These are phyloP conservation scores for Leptinotarsa rubiginosa DNA, from an alignment of 2,888 invertebrate genomes.

Conservation along the genomic window DNA sequence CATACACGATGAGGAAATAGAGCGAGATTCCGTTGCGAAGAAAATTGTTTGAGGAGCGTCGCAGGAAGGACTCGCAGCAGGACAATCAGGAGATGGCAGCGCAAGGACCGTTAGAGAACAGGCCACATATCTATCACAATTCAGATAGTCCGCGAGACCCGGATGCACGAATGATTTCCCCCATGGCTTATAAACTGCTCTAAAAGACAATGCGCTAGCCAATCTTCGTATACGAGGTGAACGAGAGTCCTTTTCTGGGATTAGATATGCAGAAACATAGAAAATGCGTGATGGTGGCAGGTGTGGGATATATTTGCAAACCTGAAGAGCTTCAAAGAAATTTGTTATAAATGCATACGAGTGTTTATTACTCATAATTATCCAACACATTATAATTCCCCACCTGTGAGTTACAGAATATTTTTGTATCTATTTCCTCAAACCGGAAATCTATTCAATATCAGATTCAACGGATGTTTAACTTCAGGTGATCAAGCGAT, in stretches of 20 bases:
- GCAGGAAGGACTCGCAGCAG: constrained; percentile 40
- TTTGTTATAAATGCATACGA: no score
- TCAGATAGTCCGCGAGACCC: constrained; percentile 61
- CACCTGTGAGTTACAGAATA: no score
- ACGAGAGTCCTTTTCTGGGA: background rate
- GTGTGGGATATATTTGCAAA: background rate
- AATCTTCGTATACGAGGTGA: constrained; percentile 26
- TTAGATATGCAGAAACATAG: background rate
- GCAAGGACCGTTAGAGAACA: constrained; percentile 50
- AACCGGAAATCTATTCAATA: no score
- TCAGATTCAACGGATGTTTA: no score
- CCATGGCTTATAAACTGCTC: constrained; percentile 69
- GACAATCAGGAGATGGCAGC: constrained; percentile 52
- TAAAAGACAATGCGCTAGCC: constrained; percentile 58
- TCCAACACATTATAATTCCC: no score
- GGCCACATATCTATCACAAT: constrained; percentile 62
- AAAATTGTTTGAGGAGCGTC: constrained; percentile 27
- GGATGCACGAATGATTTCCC: constrained; percentile 68
- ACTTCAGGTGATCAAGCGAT: no score
- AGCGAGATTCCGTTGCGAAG: constrained; percentile 24
- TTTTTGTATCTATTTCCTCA: no score
- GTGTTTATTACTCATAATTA: no score
- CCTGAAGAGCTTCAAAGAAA: no score
- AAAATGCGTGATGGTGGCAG: background rate
- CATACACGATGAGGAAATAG: constrained; percentile 10